Base-by-base conservation (phyloP, 2,113 vertebrate species). In the Urocolius indicus region DNA sequence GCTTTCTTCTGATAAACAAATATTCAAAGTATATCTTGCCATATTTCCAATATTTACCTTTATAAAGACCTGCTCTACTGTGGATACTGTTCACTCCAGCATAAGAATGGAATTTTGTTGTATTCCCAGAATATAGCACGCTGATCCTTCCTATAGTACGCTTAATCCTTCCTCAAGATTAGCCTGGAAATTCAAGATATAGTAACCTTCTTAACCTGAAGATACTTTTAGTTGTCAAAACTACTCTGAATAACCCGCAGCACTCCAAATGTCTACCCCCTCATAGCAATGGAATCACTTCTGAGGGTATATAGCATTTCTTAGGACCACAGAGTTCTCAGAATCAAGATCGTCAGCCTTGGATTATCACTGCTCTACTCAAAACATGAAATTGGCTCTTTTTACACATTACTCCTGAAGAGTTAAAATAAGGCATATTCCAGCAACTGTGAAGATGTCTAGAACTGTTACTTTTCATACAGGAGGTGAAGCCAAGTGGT, bases 401-500 rank as follows among this genome's bases (percentile, higher is more conserved):
- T 45, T 72, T 59, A n/a, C 13, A 32, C 8, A 34, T 67, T 54
- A 83, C 63, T 79, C 74, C 54, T 54, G 58, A 84, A 85, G 81
- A 75, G 71, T 91, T 96, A 97, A 96, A 96, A 94, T 69, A 95
- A 96, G 5, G 19, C 73, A 68, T 74, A 94, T 74, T 91, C 63
- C 91, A 95, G 89, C 65, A 94, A 91, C 84, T 4, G 5, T 29
- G 4, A 91, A 67, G 36, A 94, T 59, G 46, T 65, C 90, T 95
- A 67, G 46, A 95, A 93, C 73, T 71, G 78, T 84, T 93, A 63
- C 65, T 94, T 96, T 83, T 72, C 85, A 93, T 78, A 91, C 46
- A 91, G 95, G 72, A 97, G 82, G 68, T 88, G 83, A 94, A 94
- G 89, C 93, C 97, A 98, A 95, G 97, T 97, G 95, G 93, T 95